Evolutionary conservation across 2,888 invertebrate species (phyloP), one percentile per base, ranked within the genome.

Genomic region (Clunio marinus): DNA sequence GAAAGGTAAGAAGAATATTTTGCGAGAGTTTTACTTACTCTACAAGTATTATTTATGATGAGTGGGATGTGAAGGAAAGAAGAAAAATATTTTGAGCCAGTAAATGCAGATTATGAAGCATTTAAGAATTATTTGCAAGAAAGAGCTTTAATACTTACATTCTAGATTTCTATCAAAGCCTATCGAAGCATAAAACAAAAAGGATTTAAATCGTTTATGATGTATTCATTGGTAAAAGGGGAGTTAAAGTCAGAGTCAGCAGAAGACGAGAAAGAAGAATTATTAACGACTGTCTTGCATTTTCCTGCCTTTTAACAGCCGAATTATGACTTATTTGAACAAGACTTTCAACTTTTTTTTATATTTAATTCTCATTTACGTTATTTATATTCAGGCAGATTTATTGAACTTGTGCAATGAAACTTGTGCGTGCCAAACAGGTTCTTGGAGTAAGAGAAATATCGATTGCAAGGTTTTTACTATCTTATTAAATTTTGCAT

Each of bases 281-380:
- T 24, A 41, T 41, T 51, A n/a, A 51, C n/a, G n/a, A n/a, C n/a
- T n/a, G n/a, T n/a, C n/a, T n/a, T n/a, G n/a, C n/a, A n/a, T n/a
- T n/a, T n/a, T n/a, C n/a, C n/a, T n/a, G n/a, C 22, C 17, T 20
- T 13, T 57, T 27, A 57, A 10, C 10, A 25, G 2, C 57, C 10
- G 37, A 66, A 55, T 66, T 66, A 66, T 66, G 66, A 66, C 51
- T 66, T 66, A 66, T 66, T 66, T 55, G 66, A 24, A 45, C 66
- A 66, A 46, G 22, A 60, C 8, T 17, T 59, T 37, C 37, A 22
- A 41, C 60, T 27, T 5, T 27, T 57, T 32, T 7, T 32, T 4
- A 32, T 32, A 10, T 32, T 10, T 32, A 32, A 32, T 32, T 4
- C 4, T 10, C 10, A 32, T 32, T 32, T 7, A 32, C 32, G 32